Percentiles rank a stretch among this genome's conserved stretches.
Evolutionary conservation across 2,888 invertebrate genomes (phyloP).

Genomic region (Glyphotaelius pellucidus): DNA sequence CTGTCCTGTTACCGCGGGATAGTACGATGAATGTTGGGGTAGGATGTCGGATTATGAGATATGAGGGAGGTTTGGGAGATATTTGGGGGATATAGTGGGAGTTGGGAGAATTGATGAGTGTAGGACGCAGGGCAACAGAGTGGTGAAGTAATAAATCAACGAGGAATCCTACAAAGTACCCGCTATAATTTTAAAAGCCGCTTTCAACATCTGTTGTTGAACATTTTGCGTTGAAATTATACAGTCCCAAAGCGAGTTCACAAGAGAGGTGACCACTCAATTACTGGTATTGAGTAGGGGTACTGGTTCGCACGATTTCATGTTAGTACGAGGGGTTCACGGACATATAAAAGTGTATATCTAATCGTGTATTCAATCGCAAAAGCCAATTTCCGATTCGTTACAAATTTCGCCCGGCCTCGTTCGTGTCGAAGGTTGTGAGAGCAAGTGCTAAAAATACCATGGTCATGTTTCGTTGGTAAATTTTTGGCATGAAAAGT

Average conservation of each 20-base stretch:
- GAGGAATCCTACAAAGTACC: background rate
- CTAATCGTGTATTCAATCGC: background rate
- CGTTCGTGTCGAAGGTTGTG: background rate
- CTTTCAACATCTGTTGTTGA: background rate
- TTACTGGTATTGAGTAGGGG: background rate
- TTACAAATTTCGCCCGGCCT: background rate
- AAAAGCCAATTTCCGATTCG: background rate
- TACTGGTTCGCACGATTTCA: background rate
- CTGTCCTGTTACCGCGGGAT: background rate
- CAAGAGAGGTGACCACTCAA: background rate
- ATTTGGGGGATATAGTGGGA: background rate
- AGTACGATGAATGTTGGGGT: background rate
- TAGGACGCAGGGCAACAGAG: background rate
- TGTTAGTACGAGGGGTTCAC: background rate
- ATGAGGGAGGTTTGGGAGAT: background rate
- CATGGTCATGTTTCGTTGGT: background rate
- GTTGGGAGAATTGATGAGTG: background rate
- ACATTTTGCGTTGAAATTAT: background rate
- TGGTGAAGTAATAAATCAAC: slow-evolving; percentile 32
- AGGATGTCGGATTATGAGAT: background rate
- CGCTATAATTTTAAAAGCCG: background rate
- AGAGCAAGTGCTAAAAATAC: too few species aligned
- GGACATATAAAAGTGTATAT: background rate
- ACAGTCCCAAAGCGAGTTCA: background rate
- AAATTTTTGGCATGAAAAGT: background rate